Base-by-base conservation (phyloP, 2,888 invertebrate species). In the Pycnomerus fuliginosus region DNA sequence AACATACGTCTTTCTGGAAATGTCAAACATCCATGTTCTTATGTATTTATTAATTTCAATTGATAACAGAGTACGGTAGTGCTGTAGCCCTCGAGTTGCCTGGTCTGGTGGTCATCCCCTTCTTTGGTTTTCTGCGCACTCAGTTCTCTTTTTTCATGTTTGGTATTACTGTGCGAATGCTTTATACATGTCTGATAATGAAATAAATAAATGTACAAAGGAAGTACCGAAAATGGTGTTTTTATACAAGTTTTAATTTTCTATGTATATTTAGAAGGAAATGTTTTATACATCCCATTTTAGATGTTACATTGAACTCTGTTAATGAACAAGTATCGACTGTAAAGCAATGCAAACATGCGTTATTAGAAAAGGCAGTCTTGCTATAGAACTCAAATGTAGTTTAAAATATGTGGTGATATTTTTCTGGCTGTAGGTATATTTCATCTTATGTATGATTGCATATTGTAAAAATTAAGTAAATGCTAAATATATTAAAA, bases 121-220 rank as follows among this genome's bases (percentile, higher is more conserved):
- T n/a, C n/a, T 23, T 62, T 61, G 49, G 44, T 59, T 62, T 62
- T 58, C 62, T 64, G 64, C 64, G 64, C 69, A 65, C 65, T 66
- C 66, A 67, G 61, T 69, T 68, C 63, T 67, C 61, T 70, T 66
- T 63, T 71, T 72, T 73, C 70, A 69, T 72, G 68, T 73, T 74
- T 74, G 74, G 72, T 74, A 74, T 73, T 72, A 72, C 71, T 74
- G 74, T 74, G 74, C 73, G 74, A 74, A 74, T 74, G 74, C 75
- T 74, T 75, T 75, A 75, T 75, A 75, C 73, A 74, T 74, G 74
- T 74, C 74, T 73, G 72, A 73, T 71, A 72, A 62, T 65, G 65
- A 66, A 72, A 70, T 71, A 74, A 74, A 74, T 74, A 74, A 74
- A 74, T 74, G 74, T 75, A 74, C 73, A 75, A 74, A 75, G 71